Conservation (phyloP, 2,888 invertebrate species). For the Thereva nobilitata region DNA sequence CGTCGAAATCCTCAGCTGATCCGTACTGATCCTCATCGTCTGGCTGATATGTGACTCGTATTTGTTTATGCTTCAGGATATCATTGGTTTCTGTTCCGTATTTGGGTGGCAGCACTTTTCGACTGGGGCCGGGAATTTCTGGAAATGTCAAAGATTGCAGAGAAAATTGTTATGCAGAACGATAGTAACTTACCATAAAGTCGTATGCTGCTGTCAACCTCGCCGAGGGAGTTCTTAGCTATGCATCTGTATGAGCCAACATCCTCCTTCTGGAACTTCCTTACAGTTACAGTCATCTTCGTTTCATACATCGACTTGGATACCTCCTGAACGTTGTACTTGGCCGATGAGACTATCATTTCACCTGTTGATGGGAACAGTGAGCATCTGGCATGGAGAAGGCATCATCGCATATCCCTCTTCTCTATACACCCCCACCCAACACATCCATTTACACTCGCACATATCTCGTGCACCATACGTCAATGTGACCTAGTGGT, state of each 20-base stretch:
- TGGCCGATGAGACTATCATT: slow-evolving; percentile 81
- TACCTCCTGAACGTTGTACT: slow-evolving; percentile 75
- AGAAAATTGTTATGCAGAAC: background rate
- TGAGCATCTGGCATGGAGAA: slow-evolving; percentile 5
- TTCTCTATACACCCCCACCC: too few relatives aligned
- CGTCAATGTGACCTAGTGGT: slow-evolving; percentile 33
- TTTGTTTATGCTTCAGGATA: slow-evolving; percentile 55
- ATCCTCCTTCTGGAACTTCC: slow-evolving; percentile 72
- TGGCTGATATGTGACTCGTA: slow-evolving; percentile 57
- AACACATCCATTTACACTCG: slow-evolving; percentile 23
- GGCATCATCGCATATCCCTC: too few relatives aligned
- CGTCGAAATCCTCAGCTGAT: slow-evolving; percentile 73
- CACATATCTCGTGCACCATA: slow-evolving; percentile 30
- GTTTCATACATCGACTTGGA: slow-evolving; percentile 78
- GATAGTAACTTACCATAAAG: slow-evolving; percentile 71
- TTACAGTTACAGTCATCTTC: slow-evolving; percentile 78
- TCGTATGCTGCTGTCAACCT: slow-evolving; percentile 84
- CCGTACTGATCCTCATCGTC: slow-evolving; percentile 72
- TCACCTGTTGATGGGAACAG: slow-evolving; percentile 62
- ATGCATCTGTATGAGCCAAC: slow-evolving; percentile 84
- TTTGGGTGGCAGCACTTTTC: slow-evolving; percentile 62
- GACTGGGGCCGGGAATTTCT: slow-evolving; percentile 78
- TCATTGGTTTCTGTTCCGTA: slow-evolving; percentile 58
- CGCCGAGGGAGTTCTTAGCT: slow-evolving; percentile 84
- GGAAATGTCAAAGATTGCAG: slow-evolving; percentile 35